Conservation (phyloP, 2,113 vertebrate species). For the Dromaius novaehollandiae region DNA sequence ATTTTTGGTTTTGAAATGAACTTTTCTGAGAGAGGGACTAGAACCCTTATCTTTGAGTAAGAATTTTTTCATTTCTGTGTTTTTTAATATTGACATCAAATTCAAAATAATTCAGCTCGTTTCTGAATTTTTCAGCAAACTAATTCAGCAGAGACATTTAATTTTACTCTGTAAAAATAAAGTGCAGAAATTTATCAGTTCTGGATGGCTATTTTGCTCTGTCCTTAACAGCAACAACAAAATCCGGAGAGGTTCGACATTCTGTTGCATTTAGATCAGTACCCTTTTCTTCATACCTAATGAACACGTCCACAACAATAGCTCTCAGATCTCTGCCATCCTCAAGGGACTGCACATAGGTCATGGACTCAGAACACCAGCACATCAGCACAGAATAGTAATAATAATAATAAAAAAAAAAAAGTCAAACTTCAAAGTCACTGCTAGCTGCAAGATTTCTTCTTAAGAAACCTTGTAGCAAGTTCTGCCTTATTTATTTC, state of each 20-base stretch:
- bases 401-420: background rate
- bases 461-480: conserved; percentile 61
- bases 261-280: conserved; percentile 68
- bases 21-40: background rate
- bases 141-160: background rate
- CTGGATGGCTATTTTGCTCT: background rate
- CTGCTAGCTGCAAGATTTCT: conserved; percentile 38
- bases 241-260: conserved; percentile 54
- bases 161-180: conserved; percentile 17
- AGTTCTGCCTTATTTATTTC: conserved; percentile 63
- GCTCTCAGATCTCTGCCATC: conserved; percentile 66
- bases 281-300: conserved; percentile 65
- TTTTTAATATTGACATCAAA: background rate
- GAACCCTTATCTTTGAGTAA: background rate
- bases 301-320: conserved; percentile 69
- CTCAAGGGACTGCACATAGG: conserved; percentile 55
- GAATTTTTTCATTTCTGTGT: background rate
- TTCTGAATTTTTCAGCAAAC: conserved; percentile 6
- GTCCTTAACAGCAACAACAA: background rate
- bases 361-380: conserved; percentile 59
- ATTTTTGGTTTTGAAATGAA: background rate
- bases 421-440: conserved; percentile 66
- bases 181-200: background rate
- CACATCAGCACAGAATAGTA: conserved; percentile 50
- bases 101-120: background rate